Evolutionary conservation across 2,113 vertebrate genomes (phyloP).

Genomic region (Cyrtonyx montezumae): DNA sequence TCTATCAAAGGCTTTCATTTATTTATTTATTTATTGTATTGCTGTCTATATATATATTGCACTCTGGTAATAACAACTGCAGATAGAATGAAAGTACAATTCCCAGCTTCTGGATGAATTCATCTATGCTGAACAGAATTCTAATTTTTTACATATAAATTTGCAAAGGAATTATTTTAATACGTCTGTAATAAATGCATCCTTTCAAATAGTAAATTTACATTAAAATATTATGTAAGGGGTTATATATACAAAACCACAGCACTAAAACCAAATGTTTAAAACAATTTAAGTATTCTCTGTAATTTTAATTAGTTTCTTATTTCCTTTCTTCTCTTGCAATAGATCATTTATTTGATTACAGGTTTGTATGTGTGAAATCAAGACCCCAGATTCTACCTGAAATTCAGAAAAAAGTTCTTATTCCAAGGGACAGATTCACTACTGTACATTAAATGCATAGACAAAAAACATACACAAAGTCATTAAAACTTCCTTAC

Average conservation of each 20-base stretch:
- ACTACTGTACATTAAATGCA: not conserved
- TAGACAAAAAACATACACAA: not conserved
- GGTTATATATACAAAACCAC: not conserved
- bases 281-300: not conserved
- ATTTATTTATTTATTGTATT: not conserved
- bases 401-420: not conserved
- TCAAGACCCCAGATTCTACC: not conserved
- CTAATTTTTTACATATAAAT: not conserved
- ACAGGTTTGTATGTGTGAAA: not conserved
- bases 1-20: not conserved
- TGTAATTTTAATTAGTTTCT: not conserved
- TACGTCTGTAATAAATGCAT: not conserved
- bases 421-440: not conserved
- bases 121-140: not conserved
- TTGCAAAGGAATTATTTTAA: not conserved
- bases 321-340: not conserved
- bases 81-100: not conserved
- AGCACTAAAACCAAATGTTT: not conserved
- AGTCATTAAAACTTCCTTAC: not conserved
- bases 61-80: not conserved
- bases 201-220: not conserved
- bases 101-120: not conserved
- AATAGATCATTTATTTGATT: not conserved
- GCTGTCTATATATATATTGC: not conserved
- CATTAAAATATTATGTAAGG: not conserved